A percentile compares a stretch with the other conserved stretches of the same genome.
These are phyloP conservation scores for Melitaea athalia DNA, from an alignment of 2,888 invertebrate genomes.

Conservation along the genomic window DNA sequence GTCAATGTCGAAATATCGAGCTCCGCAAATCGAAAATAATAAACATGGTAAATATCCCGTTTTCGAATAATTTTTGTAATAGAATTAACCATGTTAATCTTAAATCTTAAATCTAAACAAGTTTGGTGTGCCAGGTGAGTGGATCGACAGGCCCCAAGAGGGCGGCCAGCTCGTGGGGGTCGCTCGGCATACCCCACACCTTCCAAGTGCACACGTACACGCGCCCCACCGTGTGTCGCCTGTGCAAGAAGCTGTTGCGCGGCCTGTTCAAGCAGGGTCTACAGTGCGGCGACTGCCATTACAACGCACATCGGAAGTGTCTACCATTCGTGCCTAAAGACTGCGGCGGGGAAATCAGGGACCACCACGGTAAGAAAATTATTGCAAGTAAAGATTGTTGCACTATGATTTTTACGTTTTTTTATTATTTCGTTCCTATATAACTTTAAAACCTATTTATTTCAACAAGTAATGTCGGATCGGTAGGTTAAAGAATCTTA, in stretches of 20 bases:
- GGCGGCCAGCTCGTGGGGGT: conserved; percentile 42
- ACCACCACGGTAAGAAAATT: conserved; percentile 73
- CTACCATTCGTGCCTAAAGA: conserved; percentile 94
- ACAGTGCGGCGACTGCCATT: conserved; percentile 98
- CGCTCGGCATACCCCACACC: conserved; percentile 89
- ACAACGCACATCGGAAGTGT: conserved; percentile 97
- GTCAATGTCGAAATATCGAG: too few species aligned
- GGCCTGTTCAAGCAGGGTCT: conserved; percentile 98
- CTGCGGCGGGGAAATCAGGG: conserved; percentile 88
- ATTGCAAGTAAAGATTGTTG: too few species aligned
- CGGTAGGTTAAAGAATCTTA: too few species aligned
- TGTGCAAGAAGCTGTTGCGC: conserved; percentile 96
- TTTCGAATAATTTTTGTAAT: too few species aligned
- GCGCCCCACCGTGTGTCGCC: conserved; percentile 97
- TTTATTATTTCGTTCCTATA: too few species aligned
- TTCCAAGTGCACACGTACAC: conserved; percentile 98
- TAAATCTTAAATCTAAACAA: neutral
- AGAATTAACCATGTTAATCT: neutral
- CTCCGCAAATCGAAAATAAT: too few species aligned
- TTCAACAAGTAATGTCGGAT: too few species aligned
- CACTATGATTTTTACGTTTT: neutral
- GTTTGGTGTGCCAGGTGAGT: conserved; percentile 41
- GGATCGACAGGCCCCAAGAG: conserved; percentile 70
- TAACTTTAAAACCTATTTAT: too few species aligned
- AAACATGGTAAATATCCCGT: too few species aligned